phyloP scores from a whole-genome alignment of 2,797 vertebrate species.

The Scarus forsteni region DNA sequence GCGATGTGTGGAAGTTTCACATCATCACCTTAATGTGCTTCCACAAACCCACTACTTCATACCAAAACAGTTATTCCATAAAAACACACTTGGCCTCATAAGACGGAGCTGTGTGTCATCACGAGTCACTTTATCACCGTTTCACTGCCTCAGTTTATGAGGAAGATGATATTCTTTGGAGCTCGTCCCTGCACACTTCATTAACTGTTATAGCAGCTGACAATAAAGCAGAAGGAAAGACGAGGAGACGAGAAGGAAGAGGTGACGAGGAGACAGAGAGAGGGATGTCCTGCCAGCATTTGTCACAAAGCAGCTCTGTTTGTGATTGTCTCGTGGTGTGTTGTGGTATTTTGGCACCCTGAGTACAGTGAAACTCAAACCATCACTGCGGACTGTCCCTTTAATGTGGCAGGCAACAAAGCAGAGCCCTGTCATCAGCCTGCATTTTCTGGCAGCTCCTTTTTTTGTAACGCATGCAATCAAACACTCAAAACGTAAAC shows the following conservation, averaged over 20 bases:
- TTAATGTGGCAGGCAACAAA: slow-evolving; percentile 75
- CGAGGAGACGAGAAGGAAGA: slow-evolving; percentile 13
- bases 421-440: slow-evolving; percentile 72
- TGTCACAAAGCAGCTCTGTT: slow-evolving; percentile 70
- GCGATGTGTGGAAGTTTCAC: not conserved
- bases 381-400: slow-evolving; percentile 60
- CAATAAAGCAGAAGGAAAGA: slow-evolving; percentile 46
- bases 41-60: slow-evolving; percentile 4
- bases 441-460: slow-evolving; percentile 60
- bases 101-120: slow-evolving; percentile 16
- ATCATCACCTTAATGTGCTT: not conserved
- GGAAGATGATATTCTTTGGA: slow-evolving; percentile 78
- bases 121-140: slow-evolving; percentile 57
- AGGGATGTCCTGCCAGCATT: slow-evolving; percentile 52
- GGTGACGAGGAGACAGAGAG: slow-evolving; percentile 29
- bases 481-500: slow-evolving; percentile 68
- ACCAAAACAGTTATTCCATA: slow-evolving; percentile 3
- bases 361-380: slow-evolving; percentile 68
- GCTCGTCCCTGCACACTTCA: slow-evolving; percentile 69
- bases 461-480: slow-evolving; percentile 50
- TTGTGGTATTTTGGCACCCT: slow-evolving; percentile 71
- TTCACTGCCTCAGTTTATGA: slow-evolving; percentile 64
- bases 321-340: slow-evolving; percentile 71
- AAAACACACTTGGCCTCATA: slow-evolving; percentile 21
- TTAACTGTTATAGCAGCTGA: slow-evolving; percentile 57